Evolutionary conservation across 2,113 vertebrate genomes (phyloP).

Genomic region (Scophthalmus maximus): DNA sequence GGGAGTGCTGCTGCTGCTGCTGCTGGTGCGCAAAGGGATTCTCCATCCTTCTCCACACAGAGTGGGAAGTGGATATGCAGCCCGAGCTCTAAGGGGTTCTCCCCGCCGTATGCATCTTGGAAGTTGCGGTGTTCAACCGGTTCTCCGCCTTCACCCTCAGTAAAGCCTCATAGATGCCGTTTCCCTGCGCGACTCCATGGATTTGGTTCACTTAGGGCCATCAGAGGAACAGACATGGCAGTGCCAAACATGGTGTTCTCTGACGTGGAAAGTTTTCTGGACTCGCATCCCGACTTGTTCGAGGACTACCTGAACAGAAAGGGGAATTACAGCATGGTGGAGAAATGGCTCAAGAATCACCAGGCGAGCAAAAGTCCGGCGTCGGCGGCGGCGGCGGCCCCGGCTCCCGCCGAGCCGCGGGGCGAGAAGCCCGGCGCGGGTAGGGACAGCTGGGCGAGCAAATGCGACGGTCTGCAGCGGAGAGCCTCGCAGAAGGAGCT

Average conservation of each 20-base stretch:
- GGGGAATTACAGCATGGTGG: slow-evolving; percentile 89
- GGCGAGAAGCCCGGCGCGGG: slow-evolving; percentile 73
- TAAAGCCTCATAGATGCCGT: slow-evolving; percentile 74
- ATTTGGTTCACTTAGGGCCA: slow-evolving; percentile 69
- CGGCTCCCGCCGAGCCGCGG: slow-evolving; percentile 55
- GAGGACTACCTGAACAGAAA: slow-evolving; percentile 93
- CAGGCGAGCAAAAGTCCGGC: slow-evolving; percentile 74
- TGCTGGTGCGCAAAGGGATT: slow-evolving; percentile 66
- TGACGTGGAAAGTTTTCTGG: slow-evolving; percentile 97
- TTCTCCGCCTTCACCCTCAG: slow-evolving; percentile 47
- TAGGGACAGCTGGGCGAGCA: slow-evolving; percentile 83
- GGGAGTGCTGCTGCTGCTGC: slow-evolving; percentile 13
- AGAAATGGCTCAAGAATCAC: slow-evolving; percentile 93
- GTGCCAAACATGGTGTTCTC: slow-evolving; percentile 87
- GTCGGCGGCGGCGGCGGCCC: slow-evolving; percentile 16
- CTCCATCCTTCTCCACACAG: slow-evolving; percentile 51
- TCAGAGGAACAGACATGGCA: slow-evolving; percentile 83
- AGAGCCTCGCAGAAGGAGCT: slow-evolving; percentile 95
- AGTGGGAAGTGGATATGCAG: slow-evolving; percentile 49
- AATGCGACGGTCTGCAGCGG: slow-evolving; percentile 85
- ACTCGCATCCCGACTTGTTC: slow-evolving; percentile 91
- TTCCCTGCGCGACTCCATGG: slow-evolving; percentile 58
- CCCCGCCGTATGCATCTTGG: slow-evolving; percentile 31
- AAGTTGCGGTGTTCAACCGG: slow-evolving; percentile 57
- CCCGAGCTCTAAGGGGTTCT: slow-evolving; percentile 35